Evolutionary conservation across 2,888 invertebrate genomes (phyloP).

Genomic region (Vesta saturnalis): DNA sequence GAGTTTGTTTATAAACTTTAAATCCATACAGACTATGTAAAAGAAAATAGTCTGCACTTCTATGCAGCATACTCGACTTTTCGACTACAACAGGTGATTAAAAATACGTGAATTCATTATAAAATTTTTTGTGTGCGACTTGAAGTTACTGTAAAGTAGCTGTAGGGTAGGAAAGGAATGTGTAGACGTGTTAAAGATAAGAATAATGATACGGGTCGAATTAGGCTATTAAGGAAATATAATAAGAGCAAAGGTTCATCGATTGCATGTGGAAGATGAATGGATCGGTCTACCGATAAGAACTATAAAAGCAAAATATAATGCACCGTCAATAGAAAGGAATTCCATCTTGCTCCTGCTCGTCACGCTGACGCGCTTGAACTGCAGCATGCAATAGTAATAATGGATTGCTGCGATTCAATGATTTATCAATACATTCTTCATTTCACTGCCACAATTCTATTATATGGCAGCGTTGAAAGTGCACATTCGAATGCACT

Average conservation of each 20-base stretch:
- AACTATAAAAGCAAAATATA: constrained; percentile 50
- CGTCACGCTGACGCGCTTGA: constrained; percentile 47
- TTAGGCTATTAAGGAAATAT: constrained; percentile 32
- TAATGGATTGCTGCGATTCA: constrained; percentile 46
- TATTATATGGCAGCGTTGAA: constrained; percentile 32
- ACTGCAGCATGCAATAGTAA: constrained; percentile 45
- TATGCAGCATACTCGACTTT: too few species aligned
- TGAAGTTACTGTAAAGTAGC: too few species aligned
- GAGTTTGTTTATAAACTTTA: too few species aligned
- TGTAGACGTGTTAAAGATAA: constrained; percentile 26
- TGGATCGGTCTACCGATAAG: constrained; percentile 38
- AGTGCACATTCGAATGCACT: constrained; percentile 47
- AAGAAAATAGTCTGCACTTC: too few species aligned
- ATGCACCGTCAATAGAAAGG: constrained; percentile 47
- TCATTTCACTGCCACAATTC: constrained; percentile 24
- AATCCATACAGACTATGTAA: too few species aligned
- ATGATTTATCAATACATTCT: constrained; percentile 49
- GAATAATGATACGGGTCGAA: constrained; percentile 30
- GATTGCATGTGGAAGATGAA: constrained; percentile 42
- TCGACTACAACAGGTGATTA: too few species aligned
- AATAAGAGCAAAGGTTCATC: constrained; percentile 34
- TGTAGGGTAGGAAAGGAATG: too few species aligned
- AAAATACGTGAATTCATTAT: too few species aligned
- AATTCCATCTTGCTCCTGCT: constrained; percentile 47
- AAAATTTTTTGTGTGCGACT: too few species aligned